Evolutionary conservation across 2,113 vertebrate genomes (phyloP).

Genomic region (Calyptomena viridis): DNA sequence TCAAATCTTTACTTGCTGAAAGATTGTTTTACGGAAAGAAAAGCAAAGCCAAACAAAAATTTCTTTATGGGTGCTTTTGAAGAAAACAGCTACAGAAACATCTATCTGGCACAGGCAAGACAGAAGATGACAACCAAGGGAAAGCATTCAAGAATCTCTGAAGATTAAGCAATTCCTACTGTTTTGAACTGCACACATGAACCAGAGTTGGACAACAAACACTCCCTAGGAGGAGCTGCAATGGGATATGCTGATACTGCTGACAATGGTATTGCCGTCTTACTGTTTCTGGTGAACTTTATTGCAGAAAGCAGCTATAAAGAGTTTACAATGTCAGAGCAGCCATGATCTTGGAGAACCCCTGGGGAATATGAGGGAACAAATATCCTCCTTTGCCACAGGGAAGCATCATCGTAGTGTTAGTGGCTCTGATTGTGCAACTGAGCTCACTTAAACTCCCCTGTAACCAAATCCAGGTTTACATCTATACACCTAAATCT

Average conservation of each 20-base stretch:
- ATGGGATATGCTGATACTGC: accelerated
- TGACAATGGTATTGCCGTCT: not conserved
- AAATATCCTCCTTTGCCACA: not conserved
- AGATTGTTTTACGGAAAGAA: conserved; percentile 4
- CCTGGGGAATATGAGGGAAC: not conserved
- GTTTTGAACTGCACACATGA: conserved; percentile 30
- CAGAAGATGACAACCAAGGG: conserved; percentile 38
- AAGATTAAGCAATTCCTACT: conserved; percentile 59
- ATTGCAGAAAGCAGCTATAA: not conserved
- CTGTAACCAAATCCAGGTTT: not conserved
- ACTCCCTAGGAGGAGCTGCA: not conserved
- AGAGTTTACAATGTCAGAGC: not conserved
- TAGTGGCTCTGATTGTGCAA: not conserved
- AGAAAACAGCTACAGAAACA: conserved; percentile 20
- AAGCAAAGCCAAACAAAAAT: conserved; percentile 23
- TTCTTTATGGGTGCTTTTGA: conserved; percentile 28
- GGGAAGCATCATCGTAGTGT: accelerated
- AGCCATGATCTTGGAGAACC: not conserved
- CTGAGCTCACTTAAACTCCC: not conserved
- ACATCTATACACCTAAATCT: not conserved
- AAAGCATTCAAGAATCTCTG: conserved; percentile 39
- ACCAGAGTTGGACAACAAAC: not conserved
- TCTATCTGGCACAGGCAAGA: conserved; percentile 6
- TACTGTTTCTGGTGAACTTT: not conserved
- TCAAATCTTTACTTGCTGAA: conserved; percentile 27